Percentiles rank a stretch among this genome's conserved stretches.
These are phyloP conservation scores for Alethe diademata DNA, from an alignment of 2,113 vertebrate species.

Conservation along the genomic window DNA sequence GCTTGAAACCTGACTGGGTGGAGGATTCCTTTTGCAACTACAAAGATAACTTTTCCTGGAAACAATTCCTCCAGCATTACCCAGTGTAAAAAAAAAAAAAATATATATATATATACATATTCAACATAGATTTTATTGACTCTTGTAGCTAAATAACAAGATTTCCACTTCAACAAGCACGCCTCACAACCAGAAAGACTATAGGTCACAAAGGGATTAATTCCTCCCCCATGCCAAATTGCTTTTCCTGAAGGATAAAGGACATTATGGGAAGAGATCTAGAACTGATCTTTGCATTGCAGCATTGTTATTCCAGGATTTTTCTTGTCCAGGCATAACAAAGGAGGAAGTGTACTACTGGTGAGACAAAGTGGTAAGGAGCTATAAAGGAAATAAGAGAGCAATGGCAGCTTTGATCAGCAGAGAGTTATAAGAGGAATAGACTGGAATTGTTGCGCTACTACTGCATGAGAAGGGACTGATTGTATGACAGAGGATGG, in stretches of 20 bases:
- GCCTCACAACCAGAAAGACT: neutral
- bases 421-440: neutral
- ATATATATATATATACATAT: neutral
- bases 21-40: neutral
- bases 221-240: fast-evolving
- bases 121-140: neutral
- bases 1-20: neutral
- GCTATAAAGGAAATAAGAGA: neutral
- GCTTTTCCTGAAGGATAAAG: neutral
- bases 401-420: neutral
- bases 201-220: neutral
- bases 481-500: neutral
- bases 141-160: neutral
- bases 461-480: neutral
- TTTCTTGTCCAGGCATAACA: neutral
- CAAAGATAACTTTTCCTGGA: neutral
- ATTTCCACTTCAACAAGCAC: neutral
- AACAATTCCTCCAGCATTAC: neutral
- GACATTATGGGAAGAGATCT: neutral
- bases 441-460: neutral
- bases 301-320: neutral
- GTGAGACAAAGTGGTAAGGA: neutral
- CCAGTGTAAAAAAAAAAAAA: neutral
- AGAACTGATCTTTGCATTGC: neutral
- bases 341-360: neutral